Percentiles rank a stretch among this genome's conserved stretches.
Conservation (phyloP, 2,797 vertebrate genomes). For the Eupleurogrammus muticus region DNA sequence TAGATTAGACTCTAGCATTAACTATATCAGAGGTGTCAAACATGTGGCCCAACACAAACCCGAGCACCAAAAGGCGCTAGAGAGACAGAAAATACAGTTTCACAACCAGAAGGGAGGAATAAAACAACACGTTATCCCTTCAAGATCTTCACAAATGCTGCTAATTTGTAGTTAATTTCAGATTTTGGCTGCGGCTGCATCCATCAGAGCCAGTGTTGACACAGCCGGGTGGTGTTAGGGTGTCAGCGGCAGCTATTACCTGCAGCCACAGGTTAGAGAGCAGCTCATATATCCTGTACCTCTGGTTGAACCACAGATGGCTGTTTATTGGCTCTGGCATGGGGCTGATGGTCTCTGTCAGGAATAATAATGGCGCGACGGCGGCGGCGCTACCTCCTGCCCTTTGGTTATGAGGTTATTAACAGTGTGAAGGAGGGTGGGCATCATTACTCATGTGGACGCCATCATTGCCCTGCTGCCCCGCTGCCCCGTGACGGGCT, state of each 20-base stretch:
- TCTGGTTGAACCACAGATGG: slow-evolving; percentile 13
- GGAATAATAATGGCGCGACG: slow-evolving; percentile 29
- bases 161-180: no score
- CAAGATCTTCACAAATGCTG: no score
- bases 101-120: no score
- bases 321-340: slow-evolving; percentile 26
- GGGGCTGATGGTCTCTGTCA: slow-evolving; percentile 39
- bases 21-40: no score
- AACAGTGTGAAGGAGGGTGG: slow-evolving; percentile 29
- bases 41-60: no score
- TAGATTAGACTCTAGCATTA: no score
- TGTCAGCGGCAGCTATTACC: not conserved
- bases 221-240: no score
- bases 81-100: no score
- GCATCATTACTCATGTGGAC: slow-evolving; percentile 36
- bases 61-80: no score
- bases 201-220: not conserved
- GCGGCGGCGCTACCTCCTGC: slow-evolving; percentile 15
- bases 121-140: no score
- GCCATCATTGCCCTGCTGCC: slow-evolving; percentile 3
- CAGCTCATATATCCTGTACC: slow-evolving; percentile 27
- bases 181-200: not conserved
- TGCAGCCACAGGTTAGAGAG: slow-evolving; percentile 6
- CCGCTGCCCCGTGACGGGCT: not conserved
- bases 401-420: slow-evolving; percentile 43